Evolutionary conservation across 1,140 invertebrate species (phyloP).

Genomic region (Heliothis virescens): DNA sequence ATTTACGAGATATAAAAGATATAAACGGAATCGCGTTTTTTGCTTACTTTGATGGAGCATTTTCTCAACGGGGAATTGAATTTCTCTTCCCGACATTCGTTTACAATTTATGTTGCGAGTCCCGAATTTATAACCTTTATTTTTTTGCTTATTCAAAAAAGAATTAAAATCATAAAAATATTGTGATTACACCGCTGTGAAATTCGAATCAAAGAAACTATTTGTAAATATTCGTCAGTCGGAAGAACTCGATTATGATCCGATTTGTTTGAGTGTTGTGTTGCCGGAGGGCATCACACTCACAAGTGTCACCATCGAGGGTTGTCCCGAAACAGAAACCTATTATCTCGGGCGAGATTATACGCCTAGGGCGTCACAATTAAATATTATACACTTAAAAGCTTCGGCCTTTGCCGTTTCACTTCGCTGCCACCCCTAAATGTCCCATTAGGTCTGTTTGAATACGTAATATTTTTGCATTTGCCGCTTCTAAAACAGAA

Average conservation of each 20-base stretch:
- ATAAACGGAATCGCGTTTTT: slow-evolving; percentile 86
- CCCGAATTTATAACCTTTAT: slow-evolving; percentile 61
- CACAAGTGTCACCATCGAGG: slow-evolving; percentile 82
- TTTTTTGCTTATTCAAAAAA: slow-evolving; percentile 37
- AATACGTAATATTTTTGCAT: slow-evolving; percentile 87
- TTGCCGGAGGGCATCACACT: slow-evolving; percentile 82
- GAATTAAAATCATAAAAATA: slow-evolving; percentile 15
- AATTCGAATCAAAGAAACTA: slow-evolving; percentile 41
- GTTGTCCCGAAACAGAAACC: slow-evolving; percentile 86
- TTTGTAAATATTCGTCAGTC: slow-evolving; percentile 70
- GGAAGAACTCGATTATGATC: slow-evolving; percentile 84
- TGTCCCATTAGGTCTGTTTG: slow-evolving; percentile 86
- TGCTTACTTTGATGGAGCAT: slow-evolving; percentile 85
- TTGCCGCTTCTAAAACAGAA: slow-evolving; percentile 84
- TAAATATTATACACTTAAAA: slow-evolving; percentile 87
- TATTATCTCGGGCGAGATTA: slow-evolving; percentile 87
- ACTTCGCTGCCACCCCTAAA: slow-evolving; percentile 85
- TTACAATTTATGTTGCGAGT: slow-evolving; percentile 76
- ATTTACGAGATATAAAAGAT: slow-evolving; percentile 86
- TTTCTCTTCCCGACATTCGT: slow-evolving; percentile 79
- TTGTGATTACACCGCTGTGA: slow-evolving; percentile 12
- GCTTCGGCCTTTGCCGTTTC: slow-evolving; percentile 86
- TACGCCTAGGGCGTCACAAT: slow-evolving; percentile 87
- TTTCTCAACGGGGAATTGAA: slow-evolving; percentile 84
- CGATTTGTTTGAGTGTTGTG: slow-evolving; percentile 81